These are phyloP conservation scores for Tetragnatha montana DNA, from an alignment of 2,888 invertebrate genomes.

Conservation along the genomic window DNA sequence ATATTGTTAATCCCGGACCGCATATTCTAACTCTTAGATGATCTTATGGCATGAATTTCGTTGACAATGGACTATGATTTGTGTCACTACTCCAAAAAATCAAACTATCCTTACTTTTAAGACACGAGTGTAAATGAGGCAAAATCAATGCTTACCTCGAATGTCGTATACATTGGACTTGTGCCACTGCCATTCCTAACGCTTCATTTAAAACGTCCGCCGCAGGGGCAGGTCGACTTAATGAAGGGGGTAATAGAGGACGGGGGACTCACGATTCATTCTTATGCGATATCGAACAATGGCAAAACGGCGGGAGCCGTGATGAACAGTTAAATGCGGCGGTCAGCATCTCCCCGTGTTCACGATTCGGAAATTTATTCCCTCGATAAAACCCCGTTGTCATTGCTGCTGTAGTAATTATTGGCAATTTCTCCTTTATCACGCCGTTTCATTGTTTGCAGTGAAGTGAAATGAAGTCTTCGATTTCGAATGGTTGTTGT, in stretches of 20 bases:
- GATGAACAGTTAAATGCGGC: conserved; percentile 51
- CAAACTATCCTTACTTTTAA: too few species aligned
- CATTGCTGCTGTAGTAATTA: conserved; percentile 27
- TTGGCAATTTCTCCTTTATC: conserved; percentile 37
- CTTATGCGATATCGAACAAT: conserved; percentile 38
- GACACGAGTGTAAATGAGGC: too few species aligned
- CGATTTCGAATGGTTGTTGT: neutral
- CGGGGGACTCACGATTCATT: conserved; percentile 42
- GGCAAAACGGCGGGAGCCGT: conserved; percentile 2
- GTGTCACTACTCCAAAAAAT: too few species aligned
- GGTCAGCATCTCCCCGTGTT: conserved; percentile 13
- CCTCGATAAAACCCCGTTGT: conserved; percentile 26
- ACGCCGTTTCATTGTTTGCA: conserved; percentile 35
- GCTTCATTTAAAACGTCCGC: neutral
- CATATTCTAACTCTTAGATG: too few species aligned
- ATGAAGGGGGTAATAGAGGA: conserved; percentile 49
- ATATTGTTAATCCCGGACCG: too few species aligned
- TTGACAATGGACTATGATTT: too few species aligned
- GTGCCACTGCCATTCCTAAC: neutral
- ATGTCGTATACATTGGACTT: neutral
- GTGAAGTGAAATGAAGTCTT: neutral
- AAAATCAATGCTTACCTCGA: too few species aligned
- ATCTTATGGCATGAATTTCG: too few species aligned
- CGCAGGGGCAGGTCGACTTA: conserved; percentile 30
- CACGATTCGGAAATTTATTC: conserved; percentile 36